A percentile compares a stretch with the other conserved stretches of the same genome.
Conservation (phyloP, 2,797 vertebrate genomes). For the Poecile montanus region DNA sequence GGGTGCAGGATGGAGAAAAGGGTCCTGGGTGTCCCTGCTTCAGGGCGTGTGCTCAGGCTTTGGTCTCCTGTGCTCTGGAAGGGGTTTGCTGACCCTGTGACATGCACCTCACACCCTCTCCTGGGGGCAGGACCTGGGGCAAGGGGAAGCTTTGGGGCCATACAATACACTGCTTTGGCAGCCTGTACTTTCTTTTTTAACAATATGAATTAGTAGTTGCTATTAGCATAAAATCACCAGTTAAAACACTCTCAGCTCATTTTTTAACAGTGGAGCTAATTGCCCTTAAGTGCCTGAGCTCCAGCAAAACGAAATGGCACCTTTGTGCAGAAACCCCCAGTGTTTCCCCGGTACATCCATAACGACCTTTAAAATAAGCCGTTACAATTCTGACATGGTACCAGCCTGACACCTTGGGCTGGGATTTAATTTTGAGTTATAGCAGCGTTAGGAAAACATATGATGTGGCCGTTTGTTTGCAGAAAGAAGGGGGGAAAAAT, state of each 20-base stretch:
- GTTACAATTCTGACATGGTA: slow-evolving; percentile 81
- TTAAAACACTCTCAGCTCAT: slow-evolving; percentile 70
- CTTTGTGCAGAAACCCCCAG: slow-evolving; percentile 56
- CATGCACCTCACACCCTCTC: not conserved
- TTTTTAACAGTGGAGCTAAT: slow-evolving; percentile 74
- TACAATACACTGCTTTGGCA: not conserved
- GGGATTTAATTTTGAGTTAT: slow-evolving; percentile 90
- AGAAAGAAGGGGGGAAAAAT: slow-evolving; percentile 77
- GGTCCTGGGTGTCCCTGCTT: not conserved
- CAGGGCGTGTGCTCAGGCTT: not conserved
- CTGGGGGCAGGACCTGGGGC: not conserved
- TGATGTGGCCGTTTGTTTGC: slow-evolving; percentile 96
- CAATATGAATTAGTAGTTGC: slow-evolving; percentile 63
- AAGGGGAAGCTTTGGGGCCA: not conserved
- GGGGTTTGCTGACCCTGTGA: not conserved
- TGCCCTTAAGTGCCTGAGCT: slow-evolving; percentile 71
- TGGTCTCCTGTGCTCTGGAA: not conserved
- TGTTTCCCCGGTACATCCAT: slow-evolving; percentile 75
- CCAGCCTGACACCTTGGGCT: slow-evolving; percentile 91
- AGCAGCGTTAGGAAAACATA: slow-evolving; percentile 92
- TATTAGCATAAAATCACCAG: slow-evolving; percentile 71
- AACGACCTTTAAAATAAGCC: slow-evolving; percentile 82
- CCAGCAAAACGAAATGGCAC: slow-evolving; percentile 65
- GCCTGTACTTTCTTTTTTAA: slow-evolving; percentile 49
- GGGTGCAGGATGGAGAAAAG: not conserved